Conservation (phyloP, 2,888 invertebrate species). For the Cinara cedri region DNA sequence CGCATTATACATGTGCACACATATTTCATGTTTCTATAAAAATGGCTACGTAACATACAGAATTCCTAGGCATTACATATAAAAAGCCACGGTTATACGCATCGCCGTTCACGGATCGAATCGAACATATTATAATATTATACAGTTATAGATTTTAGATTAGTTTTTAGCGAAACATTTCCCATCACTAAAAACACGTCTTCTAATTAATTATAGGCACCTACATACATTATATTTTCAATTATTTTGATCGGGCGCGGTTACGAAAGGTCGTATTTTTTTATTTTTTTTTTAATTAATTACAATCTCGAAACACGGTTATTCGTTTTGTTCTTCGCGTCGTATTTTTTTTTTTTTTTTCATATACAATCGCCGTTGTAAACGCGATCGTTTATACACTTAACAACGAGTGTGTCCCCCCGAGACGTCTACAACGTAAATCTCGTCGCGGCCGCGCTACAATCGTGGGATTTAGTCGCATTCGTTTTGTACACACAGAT, state of each 20-base stretch:
- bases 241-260: not conserved
- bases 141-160: too few relatives aligned
- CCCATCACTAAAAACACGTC: too few relatives aligned
- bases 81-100: too few relatives aligned
- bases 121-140: too few relatives aligned
- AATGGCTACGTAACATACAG: too few relatives aligned
- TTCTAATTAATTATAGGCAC: too few relatives aligned
- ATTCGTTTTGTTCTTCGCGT: slow-evolving; percentile 18
- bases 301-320: slow-evolving; percentile 25
- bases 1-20: too few relatives aligned
- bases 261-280: not conserved
- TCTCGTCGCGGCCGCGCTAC: slow-evolving; percentile 5
- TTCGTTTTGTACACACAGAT: not conserved
- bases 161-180: too few relatives aligned
- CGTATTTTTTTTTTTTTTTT: too few relatives aligned
- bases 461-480: slow-evolving; percentile 39
- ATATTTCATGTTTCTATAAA: too few relatives aligned
- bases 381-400: slow-evolving; percentile 5
- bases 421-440: slow-evolving; percentile 37
- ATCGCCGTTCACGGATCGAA: too few relatives aligned
- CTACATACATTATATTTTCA: not conserved
- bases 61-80: too few relatives aligned
- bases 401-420: slow-evolving; percentile 37
- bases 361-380: slow-evolving; percentile 12
- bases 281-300: slow-evolving; percentile 30